These are phyloP conservation scores for Holacanthus passer DNA, from an alignment of 2,113 vertebrate species.

Conservation along the genomic window DNA sequence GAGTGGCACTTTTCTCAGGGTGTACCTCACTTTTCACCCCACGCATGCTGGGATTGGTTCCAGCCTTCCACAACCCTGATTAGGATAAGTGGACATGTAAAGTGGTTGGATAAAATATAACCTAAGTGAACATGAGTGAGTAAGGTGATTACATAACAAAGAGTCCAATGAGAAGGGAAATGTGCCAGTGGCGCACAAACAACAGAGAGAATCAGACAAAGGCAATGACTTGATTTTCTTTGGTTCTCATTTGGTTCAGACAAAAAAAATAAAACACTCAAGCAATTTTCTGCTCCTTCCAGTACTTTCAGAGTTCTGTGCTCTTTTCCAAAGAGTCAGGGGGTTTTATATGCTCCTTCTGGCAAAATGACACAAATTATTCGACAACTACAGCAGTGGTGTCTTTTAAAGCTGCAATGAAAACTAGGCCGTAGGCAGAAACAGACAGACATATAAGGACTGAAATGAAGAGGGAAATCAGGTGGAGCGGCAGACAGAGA, in stretches of 20 bases:
- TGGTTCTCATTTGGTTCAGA: background rate
- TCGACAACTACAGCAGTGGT: conserved; percentile 27
- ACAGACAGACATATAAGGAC: conserved; percentile 25
- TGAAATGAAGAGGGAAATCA: conserved; percentile 24
- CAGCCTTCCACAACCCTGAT: background rate
- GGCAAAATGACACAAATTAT: conserved; percentile 53
- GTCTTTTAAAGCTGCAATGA: conserved; percentile 42
- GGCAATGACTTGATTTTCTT: conserved; percentile 5
- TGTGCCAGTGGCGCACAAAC: background rate
- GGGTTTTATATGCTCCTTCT: conserved; percentile 37
- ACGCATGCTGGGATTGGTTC: background rate
- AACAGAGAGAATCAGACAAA: background rate
- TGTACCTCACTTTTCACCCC: background rate
- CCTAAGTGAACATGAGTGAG: background rate
- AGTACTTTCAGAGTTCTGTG: conserved; percentile 9
- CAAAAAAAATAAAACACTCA: background rate
- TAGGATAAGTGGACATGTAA: background rate
- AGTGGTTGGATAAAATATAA: background rate
- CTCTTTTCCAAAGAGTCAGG: conserved; percentile 32
- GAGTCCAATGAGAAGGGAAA: background rate
- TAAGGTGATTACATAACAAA: background rate
- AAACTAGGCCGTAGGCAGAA: conserved; percentile 47
- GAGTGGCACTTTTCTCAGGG: background rate
- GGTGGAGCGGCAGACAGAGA: conserved; percentile 5
- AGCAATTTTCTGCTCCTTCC: conserved; percentile 10